These are phyloP conservation scores for Habrosyne pyritoides DNA, from an alignment of 2,888 invertebrate species.

Conservation along the genomic window DNA sequence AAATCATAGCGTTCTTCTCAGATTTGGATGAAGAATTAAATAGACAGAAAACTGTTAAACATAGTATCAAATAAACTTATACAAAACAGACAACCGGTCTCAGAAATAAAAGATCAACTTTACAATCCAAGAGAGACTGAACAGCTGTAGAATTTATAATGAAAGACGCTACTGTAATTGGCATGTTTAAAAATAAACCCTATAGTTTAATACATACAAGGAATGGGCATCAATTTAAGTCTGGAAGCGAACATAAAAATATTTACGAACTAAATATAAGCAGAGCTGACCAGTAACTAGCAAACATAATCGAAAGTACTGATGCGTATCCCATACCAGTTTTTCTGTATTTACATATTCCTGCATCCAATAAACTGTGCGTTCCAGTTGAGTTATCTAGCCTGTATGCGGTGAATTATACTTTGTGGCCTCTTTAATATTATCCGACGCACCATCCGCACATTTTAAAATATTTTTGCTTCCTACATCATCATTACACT, in stretches of 20 bases:
- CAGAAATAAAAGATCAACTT: constrained; percentile 3
- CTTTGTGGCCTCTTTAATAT: neutral
- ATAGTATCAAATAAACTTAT: constrained; percentile 3
- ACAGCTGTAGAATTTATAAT: constrained; percentile 10
- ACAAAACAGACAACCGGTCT: neutral
- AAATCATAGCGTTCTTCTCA: neutral
- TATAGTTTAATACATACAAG: neutral
- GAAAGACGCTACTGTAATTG: constrained; percentile 15
- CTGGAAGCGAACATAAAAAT: neutral
- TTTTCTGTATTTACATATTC: constrained; percentile 29
- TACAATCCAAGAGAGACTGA: constrained; percentile 13
- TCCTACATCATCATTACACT: neutral
- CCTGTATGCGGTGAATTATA: neutral
- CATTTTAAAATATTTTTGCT: neutral
- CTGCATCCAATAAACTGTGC: constrained; percentile 20
- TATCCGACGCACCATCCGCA: neutral
- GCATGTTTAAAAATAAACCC: constrained; percentile 4
- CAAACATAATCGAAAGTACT: constrained; percentile 42
- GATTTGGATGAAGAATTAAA: neutral
- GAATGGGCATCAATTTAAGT: neutral
- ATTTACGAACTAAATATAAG: constrained; percentile 15
- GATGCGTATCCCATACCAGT: constrained; percentile 41
- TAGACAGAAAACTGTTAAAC: neutral
- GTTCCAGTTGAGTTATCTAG: constrained; percentile 27
- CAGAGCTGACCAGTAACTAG: constrained; percentile 29